These are phyloP conservation scores for Atethmia centrago DNA, from an alignment of 2,888 invertebrate species.

Conservation along the genomic window DNA sequence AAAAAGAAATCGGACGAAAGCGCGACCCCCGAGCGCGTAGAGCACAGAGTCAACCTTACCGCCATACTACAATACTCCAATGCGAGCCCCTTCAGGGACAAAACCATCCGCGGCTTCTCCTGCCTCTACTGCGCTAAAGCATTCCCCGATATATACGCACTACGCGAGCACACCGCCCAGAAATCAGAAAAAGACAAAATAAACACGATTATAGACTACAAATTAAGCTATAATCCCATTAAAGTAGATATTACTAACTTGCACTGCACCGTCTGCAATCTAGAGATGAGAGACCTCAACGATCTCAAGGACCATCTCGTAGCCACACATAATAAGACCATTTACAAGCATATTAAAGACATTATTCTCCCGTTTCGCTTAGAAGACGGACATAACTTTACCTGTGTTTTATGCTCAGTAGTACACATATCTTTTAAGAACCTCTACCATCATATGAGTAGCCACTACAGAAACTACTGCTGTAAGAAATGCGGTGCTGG, in stretches of 20 bases:
- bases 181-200: slow-evolving; percentile 85
- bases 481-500: slow-evolving; percentile 87
- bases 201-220: slow-evolving; percentile 86
- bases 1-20: slow-evolving; percentile 84
- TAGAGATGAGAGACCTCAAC: slow-evolving; percentile 81
- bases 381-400: slow-evolving; percentile 82
- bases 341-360: slow-evolving; percentile 85
- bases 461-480: slow-evolving; percentile 87
- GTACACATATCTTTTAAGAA: slow-evolving; percentile 87
- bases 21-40: slow-evolving; percentile 87
- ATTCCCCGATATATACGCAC: slow-evolving; percentile 81
- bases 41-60: slow-evolving; percentile 88
- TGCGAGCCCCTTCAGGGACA: slow-evolving; percentile 87
- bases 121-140: slow-evolving; percentile 86
- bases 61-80: slow-evolving; percentile 87
- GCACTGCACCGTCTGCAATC: slow-evolving; percentile 80
- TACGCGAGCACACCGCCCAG: slow-evolving; percentile 82
- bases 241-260: slow-evolving; percentile 86
- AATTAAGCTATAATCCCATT: slow-evolving; percentile 87
- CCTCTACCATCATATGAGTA: slow-evolving; percentile 87
- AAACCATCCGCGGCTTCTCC: slow-evolving; percentile 86
- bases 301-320: slow-evolving; percentile 84
- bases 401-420: slow-evolving; percentile 84
- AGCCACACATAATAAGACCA: slow-evolving; percentile 80
- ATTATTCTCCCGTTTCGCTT: slow-evolving; percentile 86